Evolutionary conservation across 1,140 invertebrate species (phyloP).

Genomic region (Drosophila pseudoananassae): DNA sequence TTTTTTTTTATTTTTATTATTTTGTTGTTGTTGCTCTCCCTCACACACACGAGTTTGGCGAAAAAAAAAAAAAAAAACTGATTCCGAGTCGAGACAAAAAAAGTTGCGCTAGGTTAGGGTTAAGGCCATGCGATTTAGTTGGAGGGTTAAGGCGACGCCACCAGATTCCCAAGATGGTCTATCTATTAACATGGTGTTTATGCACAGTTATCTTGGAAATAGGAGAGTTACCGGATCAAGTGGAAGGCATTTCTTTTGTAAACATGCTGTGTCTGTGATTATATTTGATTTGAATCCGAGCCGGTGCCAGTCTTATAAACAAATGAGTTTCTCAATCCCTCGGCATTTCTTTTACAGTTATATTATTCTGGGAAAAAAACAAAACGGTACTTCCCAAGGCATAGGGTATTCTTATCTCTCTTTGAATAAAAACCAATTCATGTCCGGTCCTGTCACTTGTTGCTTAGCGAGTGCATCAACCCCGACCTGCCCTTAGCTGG

Average conservation of each 20-base stretch:
- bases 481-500: neutral
- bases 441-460: constrained; percentile 22
- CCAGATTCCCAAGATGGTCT: no score
- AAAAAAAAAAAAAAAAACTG: neutral
- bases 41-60: constrained; percentile 29
- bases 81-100: neutral
- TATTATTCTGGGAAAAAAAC: no score
- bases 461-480: constrained; percentile 19
- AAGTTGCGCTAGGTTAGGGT: constrained; percentile 76
- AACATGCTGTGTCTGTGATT: no score
- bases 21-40: neutral
- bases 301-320: no score
- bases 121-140: constrained; percentile 61
- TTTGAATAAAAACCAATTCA: no score
- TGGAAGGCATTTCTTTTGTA: no score
- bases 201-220: neutral
- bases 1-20: constrained; percentile 13
- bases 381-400: no score
- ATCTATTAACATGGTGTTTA: no score
- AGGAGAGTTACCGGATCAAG: neutral
- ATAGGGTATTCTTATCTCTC: no score
- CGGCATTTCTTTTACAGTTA: no score
- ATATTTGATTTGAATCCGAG: no score
- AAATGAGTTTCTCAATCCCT: no score
- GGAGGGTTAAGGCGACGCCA: constrained; percentile 45